Evolutionary conservation across 53 echinoderm and acorn worm genomes (phyloP), one percentile per base, ranked within the genome.

Genomic region (Pentamera pediparva): DNA sequence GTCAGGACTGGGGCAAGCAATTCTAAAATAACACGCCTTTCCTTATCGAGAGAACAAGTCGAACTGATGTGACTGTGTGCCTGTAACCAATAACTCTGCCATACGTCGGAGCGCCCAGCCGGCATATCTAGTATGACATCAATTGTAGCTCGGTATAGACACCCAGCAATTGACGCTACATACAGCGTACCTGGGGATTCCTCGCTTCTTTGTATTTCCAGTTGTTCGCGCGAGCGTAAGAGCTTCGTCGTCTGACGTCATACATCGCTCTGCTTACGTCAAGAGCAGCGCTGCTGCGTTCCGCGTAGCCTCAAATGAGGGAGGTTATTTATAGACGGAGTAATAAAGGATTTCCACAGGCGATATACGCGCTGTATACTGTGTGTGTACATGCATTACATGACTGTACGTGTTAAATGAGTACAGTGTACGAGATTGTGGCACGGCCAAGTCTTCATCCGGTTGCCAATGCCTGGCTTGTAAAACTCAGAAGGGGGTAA

Each of bases 211-310:
- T 72, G 73, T 72, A 72, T 72, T 72, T 36, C 73, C 35, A 31
- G 5, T 30, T 34, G 31, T 27, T 33, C 1, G 61, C 61, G 67
- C 45, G 41, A 67, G 67, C 67, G 67, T 67, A 67, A 67, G 67
- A 67, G 67, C n/a, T n/a, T 45, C 27, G 67, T 67, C 40, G 26
- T 67, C 67, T 83, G 83, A 83, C 83, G 83, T 83, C 83, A 83
- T 76, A 83, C 48, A 67, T 21, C 59, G 69, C 28, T n/a, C n/a
- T 34, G 76, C 58, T 83, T 76, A 83, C 83, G 83, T 83, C 83
- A 83, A 76, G 76, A 75, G 63, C 75, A 52, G 74, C 83, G 67
- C 36, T 55, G 76, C 65, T 65, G 75, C 60, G 52, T 45, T 50
- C 76, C 62, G 54, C 37, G 59, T 69, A 67, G 71, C 83, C 58